Percentiles rank a stretch among this genome's conserved stretches.
Conservation (phyloP, 2,113 vertebrate species). For the Boulengerochromis microlepis region DNA sequence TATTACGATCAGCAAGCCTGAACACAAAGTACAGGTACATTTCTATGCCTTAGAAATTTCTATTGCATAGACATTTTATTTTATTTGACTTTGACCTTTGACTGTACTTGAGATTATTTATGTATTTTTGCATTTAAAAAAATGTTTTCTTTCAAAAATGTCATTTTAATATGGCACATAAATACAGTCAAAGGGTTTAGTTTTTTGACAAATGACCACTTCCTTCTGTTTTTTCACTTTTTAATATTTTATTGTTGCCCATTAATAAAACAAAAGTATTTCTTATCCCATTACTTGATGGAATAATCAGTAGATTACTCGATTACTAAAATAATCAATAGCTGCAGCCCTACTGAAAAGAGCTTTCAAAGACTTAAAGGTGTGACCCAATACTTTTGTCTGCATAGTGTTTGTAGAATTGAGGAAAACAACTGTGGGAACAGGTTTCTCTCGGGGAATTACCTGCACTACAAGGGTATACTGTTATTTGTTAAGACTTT, state of each 20-base stretch:
- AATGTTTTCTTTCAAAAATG: not conserved
- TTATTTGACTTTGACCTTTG: not conserved
- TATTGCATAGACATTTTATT: accelerated
- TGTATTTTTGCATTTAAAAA: not conserved
- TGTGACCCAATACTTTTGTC: not conserved
- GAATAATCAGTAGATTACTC: not conserved
- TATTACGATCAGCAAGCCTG: not conserved
- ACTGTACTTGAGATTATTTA: not conserved
- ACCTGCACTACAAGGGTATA: not conserved
- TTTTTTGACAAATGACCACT: not conserved
- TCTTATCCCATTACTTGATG: not conserved
- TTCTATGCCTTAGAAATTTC: not conserved
- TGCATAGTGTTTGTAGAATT: not conserved
- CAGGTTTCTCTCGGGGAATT: not conserved
- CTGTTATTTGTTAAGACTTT: not conserved
- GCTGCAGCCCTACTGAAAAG: not conserved
- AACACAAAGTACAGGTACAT: not conserved
- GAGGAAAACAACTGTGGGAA: not conserved
- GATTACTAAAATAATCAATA: not conserved
- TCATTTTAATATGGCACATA: not conserved
- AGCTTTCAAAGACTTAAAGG: not conserved
- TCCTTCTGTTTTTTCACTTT: not conserved
- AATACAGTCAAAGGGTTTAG: accelerated
- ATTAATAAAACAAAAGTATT: not conserved
- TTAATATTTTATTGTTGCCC: not conserved